Evolutionary conservation across 2,113 vertebrate species (phyloP), one percentile per base, ranked within the genome.

Genomic region (Sylvia atricapilla): DNA sequence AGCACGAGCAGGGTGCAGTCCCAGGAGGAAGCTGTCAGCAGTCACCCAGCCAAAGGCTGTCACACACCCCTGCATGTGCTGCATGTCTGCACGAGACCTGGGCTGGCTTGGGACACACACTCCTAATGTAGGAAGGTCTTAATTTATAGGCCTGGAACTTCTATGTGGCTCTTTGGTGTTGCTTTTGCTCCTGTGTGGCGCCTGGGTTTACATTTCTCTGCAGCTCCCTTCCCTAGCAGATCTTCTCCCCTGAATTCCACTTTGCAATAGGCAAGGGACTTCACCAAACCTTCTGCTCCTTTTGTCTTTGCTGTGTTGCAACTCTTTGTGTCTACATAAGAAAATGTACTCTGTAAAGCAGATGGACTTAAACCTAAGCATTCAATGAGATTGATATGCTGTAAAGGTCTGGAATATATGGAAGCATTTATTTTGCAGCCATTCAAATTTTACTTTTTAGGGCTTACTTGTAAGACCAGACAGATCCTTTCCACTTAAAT

Each of bases 101-200:
- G 30, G 28, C 52, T 62, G 55, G 15, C 52, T 13, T 15, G 7
- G 5, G 18, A 21, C 66, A 25, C 11, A 10, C 55, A 22, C 21
- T 16, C 9, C 28, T 28, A 8, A 9, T 2, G 15, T 31, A 22
- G 37, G 10, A 73, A 46, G 21, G 27, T 12, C 43, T 31, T 24
- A 0, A 43, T 58, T 73, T 46, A 3, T 7, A 9, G 33, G 33
- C 23, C 12, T 31, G 23, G 63, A 22, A 66, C 6, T 44, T 44
- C 17, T 20, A 4, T 0, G 0, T 10, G 41, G 35, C 27, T n/a
- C 82, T 75, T n/a, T 1, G 3, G 12, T 10, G 33, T 11, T 63
- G 43, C n/a, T 84, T 87, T 35, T 39, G 9, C 31, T 19, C 21
- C 50, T 39, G 7, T 6, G 3, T 7, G 20, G 33, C 11, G 49